These are phyloP conservation scores for Ptilonorhynchus violaceus DNA, from an alignment of 2,113 vertebrate species.

Conservation along the genomic window DNA sequence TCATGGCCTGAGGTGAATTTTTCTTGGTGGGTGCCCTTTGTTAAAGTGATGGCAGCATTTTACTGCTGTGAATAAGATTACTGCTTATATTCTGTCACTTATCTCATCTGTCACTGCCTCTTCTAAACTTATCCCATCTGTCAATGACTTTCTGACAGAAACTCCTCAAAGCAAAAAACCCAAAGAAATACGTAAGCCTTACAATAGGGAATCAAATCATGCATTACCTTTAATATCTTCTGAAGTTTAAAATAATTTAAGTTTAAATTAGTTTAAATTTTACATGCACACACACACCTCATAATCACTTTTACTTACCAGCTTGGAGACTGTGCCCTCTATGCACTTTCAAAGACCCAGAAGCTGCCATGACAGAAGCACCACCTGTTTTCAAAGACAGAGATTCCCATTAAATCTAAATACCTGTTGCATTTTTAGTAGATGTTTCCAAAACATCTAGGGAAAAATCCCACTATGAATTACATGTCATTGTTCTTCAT, in stretches of 20 bases:
- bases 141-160: slow-evolving; percentile 51
- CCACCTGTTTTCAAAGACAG: slow-evolving; percentile 42
- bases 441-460: not conserved
- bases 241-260: not conserved
- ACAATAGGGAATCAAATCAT: not conserved
- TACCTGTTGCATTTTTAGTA: not conserved
- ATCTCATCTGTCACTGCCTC: slow-evolving; percentile 47
- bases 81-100: slow-evolving; percentile 41
- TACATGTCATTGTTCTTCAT: not conserved
- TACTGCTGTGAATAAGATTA: slow-evolving; percentile 4
- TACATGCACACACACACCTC: not conserved
- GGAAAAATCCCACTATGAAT: not conserved
- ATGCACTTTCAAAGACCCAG: slow-evolving; percentile 50
- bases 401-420: not conserved
- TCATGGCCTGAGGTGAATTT: not conserved
- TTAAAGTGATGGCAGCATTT: slow-evolving; percentile 29
- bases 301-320: slow-evolving; percentile 30
- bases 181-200: not conserved
- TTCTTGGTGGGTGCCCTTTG: not conserved
- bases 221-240: not conserved
- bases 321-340: slow-evolving; percentile 45
- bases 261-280: not conserved
- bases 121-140: slow-evolving; percentile 58
- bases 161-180: not conserved
- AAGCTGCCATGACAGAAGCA: slow-evolving; percentile 49